Evolutionary conservation across 1,140 invertebrate species (phyloP).

Genomic region (Coenobita brevimanus): DNA sequence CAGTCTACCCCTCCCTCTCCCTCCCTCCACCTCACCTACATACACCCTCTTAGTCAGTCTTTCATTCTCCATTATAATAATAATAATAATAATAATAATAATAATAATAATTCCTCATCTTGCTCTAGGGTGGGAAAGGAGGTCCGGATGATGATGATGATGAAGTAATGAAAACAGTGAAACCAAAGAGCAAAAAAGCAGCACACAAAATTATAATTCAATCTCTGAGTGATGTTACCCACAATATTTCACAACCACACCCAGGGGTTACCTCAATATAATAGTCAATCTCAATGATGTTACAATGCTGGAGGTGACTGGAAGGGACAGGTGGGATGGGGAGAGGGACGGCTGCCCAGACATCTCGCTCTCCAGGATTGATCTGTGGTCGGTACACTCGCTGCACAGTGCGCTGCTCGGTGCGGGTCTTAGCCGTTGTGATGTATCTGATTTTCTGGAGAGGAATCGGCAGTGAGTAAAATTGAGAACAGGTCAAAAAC

Average conservation of each 20-base stretch:
- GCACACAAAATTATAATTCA: no score
- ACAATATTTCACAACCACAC: no score
- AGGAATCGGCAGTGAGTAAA: not conserved
- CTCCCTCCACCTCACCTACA: no score
- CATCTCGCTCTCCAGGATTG: not conserved
- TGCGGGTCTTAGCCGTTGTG: not conserved
- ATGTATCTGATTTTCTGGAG: constrained; percentile 24
- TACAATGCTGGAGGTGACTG: constrained; percentile 35
- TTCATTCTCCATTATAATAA: no score
- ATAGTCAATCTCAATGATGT: constrained; percentile 24
- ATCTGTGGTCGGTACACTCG: constrained; percentile 37
- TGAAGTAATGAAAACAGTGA: not conserved
- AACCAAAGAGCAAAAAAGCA: not conserved
- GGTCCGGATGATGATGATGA: not conserved
- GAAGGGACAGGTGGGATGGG: constrained; percentile 30
- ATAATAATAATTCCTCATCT: not conserved
- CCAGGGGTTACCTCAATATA: constrained; percentile 16
- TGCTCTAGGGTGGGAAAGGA: no score
- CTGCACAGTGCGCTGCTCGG: not conserved
- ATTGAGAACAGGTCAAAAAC: not conserved
- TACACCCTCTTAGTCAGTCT: no score
- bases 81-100: not conserved
- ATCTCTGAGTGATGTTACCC: no score
- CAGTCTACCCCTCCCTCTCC: no score
- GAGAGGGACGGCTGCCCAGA: not conserved